Conservation (phyloP, 2,888 invertebrate species). For the Anticlea derivata region DNA sequence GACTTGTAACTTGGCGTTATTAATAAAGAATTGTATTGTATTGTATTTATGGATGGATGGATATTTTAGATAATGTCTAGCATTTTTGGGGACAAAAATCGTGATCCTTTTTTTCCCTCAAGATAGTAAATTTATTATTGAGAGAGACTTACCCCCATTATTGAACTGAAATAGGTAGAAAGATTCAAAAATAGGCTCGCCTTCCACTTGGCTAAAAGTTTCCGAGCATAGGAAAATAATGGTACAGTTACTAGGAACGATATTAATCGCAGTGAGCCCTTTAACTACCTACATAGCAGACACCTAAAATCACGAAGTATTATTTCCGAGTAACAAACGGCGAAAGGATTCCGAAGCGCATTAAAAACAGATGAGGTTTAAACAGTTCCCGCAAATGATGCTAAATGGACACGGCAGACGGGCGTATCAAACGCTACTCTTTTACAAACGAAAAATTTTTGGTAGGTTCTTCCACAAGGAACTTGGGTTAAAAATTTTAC, state of each 20-base stretch:
- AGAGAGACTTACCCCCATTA: no score
- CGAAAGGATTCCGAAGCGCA: slow-evolving; percentile 70
- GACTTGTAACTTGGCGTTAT: no score
- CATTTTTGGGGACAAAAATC: no score
- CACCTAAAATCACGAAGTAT: slow-evolving; percentile 59
- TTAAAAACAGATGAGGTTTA: slow-evolving; percentile 78
- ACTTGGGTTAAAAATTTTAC: no score
- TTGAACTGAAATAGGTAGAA: no score
- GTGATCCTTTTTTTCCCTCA: no score
- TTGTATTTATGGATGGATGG: no score
- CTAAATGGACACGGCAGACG: slow-evolving; percentile 65
- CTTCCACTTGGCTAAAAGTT: no score
- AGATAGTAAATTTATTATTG: no score
- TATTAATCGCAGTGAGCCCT: slow-evolving; percentile 10
- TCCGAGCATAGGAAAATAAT: neutral
- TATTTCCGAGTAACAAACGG: slow-evolving; percentile 70
- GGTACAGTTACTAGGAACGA: neutral
- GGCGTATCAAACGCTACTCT: slow-evolving; percentile 43
- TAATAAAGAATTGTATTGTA: no score
- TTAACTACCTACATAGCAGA: slow-evolving; percentile 28
- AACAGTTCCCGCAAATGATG: slow-evolving; percentile 77
- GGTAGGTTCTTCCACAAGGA: neutral
- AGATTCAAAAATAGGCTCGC: no score
- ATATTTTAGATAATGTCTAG: no score
- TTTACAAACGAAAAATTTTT: neutral